phyloP scores from a whole-genome alignment of 1,140 invertebrate genomes.

The Armadillidium nasatum region DNA sequence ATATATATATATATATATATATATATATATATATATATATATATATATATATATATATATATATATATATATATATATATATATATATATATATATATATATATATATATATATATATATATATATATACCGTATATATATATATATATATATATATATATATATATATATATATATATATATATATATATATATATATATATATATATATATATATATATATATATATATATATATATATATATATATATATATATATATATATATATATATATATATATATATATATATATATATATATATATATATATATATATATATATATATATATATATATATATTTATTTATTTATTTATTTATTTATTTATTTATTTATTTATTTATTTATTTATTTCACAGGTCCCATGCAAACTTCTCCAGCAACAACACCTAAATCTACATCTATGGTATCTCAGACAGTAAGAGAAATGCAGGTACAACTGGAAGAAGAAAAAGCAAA shows the following conservation, averaged over 20 bases:
- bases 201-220: too few species aligned
- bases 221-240: too few species aligned
- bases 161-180: constrained; percentile 25
- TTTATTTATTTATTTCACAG: too few species aligned
- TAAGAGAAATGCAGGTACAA: constrained; percentile 27
- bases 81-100: constrained; percentile 3
- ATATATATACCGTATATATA: not conserved
- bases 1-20: constrained; percentile 21
- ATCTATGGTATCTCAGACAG: not conserved
- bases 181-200: constrained; percentile 16
- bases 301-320: too few species aligned
- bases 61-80: not conserved
- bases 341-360: too few species aligned
- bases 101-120: constrained; percentile 24
- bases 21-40: not conserved
- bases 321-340: too few species aligned
- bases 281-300: too few species aligned
- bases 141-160: constrained; percentile 17
- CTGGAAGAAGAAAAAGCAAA: constrained; percentile 16
- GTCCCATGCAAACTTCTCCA: not conserved
- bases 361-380: too few species aligned
- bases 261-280: too few species aligned
- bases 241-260: too few species aligned
- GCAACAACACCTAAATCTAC: not conserved
- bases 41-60: constrained; percentile 11